Evolutionary conservation across 2,797 vertebrate species (phyloP), one percentile per base, ranked within the genome.

Genomic region (Denticeps clupeoides): DNA sequence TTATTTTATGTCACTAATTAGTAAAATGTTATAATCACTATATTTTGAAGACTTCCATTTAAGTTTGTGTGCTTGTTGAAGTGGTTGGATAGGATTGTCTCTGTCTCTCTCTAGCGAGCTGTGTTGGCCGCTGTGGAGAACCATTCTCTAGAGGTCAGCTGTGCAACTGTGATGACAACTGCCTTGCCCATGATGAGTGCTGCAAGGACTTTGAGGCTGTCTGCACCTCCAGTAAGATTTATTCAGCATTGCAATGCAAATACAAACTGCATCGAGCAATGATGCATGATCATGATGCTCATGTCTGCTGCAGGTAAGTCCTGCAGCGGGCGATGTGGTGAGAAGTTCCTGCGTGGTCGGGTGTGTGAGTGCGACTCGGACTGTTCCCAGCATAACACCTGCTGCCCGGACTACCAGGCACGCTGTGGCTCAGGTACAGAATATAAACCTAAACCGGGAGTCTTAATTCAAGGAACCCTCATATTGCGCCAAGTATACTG

Each of bases 101-200:
- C 25, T n/a, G n/a, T n/a, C n/a, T n/a, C n/a, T n/a, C 43, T 37
- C 21, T 70, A 82, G 73, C 69, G 3, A 88, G 84, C 76, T 96
- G 91, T 76, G 73, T 70, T 73, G 87, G 82, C 60, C 88, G 87
- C 68, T 94, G 91, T 81, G 88, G 87, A 41, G 73, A 88, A 77
- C 67, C 67, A 52, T 93, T 86, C 72, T 70, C 73, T 70, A 85
- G 89, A 73, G 78, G 79, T 29, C 75, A 76, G 65, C 61, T 5
- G 55, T 96, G 91, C 73, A 79, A 80, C 51, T 96, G 91, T 74
- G 91, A 96, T 68, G 70, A 69, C 70, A 75, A 50, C 72, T 93
- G 91, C 70, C 81, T 82, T 55, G 68, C 64, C 60, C 83, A 82
- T 65, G 71, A 75, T 47, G 90, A 96, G 59, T 94, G 91, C 83